Evolutionary conservation across 2,797 vertebrate genomes (phyloP), one percentile per base, ranked within the genome.

Genomic region (Hoplostethus atlanticus): DNA sequence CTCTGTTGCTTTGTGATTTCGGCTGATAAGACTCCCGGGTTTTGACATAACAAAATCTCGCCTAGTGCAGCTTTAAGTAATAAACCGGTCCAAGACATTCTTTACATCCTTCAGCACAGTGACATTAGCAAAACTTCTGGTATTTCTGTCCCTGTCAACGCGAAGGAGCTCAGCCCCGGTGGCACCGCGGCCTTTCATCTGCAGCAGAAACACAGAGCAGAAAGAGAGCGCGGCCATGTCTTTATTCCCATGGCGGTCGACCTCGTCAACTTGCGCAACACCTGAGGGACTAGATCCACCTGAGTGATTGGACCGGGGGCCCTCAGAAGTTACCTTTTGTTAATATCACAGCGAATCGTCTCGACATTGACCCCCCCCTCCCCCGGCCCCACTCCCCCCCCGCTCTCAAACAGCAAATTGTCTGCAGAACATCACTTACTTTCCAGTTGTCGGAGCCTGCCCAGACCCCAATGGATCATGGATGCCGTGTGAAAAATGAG

Each of bases 381-480:
- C 58, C 21, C 58, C 21, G 17, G 30, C 15, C 8, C 16, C 5
- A 2, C 57, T 16, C n/a, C 40, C 6, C 12, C 66, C 42, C 17
- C 13, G 16, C 68, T 47, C 51, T 64, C 52, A 53, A 63, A 71
- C 21, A 79, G 44, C 71, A 66, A 63, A 76, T 55, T 51, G 76
- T 82, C 91, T 93, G 91, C 81, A 79, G 83, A 91, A 53, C 77
- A 79, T 94, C 90, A 91, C n/a, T 10, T 66, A 64, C 66, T 75
- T 68, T 47, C 64, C 54, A 71, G 79, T 61, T 85, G 85, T 84
- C 90, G 85, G 55, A 55, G 52, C 70, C 64, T 17, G 67, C 64
- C 65, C 60, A 62, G 36, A 64, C 62, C 69, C 51, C 61, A 82
- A 86, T 80, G 69, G 64, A 84, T 89, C 85, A 90, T 65, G 56